Percentiles rank a stretch among this genome's conserved stretches.
These are phyloP conservation scores for Heliconius hermathena DNA, from an alignment of 1,140 invertebrate genomes.

Conservation along the genomic window DNA sequence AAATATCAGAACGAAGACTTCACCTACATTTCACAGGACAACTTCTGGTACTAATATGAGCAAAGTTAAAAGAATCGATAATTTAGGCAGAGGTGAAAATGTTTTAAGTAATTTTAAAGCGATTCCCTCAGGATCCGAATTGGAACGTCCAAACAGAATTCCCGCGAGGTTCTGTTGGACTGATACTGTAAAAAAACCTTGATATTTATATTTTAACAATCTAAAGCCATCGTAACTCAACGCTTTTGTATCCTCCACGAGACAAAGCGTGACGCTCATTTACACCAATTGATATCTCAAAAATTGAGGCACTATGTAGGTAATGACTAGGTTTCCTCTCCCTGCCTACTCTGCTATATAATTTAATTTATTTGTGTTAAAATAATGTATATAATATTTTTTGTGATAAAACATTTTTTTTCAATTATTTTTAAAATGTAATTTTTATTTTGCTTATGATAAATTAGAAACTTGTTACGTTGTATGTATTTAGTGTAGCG, in stretches of 20 bases:
- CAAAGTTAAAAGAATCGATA: constrained; percentile 38
- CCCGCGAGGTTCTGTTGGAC: constrained; percentile 73
- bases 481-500: too few species aligned
- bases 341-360: too few species aligned
- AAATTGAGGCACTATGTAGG: too few species aligned
- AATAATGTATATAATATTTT: too few species aligned
- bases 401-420: not conserved
- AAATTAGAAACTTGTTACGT: too few species aligned
- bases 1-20: constrained; percentile 32
- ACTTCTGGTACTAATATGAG: not conserved
- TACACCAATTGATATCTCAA: too few species aligned
- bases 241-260: too few species aligned
- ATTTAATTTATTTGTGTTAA: not conserved
- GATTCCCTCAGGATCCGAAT: constrained; percentile 42
- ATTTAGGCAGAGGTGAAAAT: constrained; percentile 54
- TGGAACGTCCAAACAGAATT: constrained; percentile 51
- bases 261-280: too few species aligned
- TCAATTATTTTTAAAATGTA: constrained; percentile 3
- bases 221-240: too few species aligned
- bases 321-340: too few species aligned
- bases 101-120: constrained; percentile 35
- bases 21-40: constrained; percentile 10
- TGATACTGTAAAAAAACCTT: constrained; percentile 45
- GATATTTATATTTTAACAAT: not conserved
- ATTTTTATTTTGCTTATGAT: too few species aligned